phyloP scores from a whole-genome alignment of 2,888 invertebrate species.

The Troilus luridus region DNA sequence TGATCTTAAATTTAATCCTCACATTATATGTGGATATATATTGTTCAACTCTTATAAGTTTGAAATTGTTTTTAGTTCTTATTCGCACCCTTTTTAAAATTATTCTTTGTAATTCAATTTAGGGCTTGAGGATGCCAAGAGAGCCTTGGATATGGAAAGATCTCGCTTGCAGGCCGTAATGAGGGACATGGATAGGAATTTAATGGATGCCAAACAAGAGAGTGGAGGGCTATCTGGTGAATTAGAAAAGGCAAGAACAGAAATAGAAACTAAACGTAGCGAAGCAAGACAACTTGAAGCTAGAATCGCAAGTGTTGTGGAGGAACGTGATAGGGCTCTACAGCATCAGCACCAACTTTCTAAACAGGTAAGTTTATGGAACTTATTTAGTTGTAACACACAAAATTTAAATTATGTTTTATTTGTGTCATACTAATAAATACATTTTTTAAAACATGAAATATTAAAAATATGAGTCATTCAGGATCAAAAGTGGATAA shows the following conservation, averaged over 20 bases:
- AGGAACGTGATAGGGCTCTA: conserved; percentile 83
- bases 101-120: conserved; percentile 45
- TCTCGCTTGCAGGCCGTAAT: conserved; percentile 76
- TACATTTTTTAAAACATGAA: no score
- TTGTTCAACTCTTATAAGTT: no score
- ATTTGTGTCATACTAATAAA: neutral
- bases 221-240: conserved; percentile 65
- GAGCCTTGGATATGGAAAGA: conserved; percentile 82
- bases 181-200: conserved; percentile 66
- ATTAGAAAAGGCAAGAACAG: conserved; percentile 63
- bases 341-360: conserved; percentile 82
- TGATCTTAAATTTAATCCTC: no score
- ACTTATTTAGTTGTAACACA: neutral
- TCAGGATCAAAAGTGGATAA: no score
- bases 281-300: conserved; percentile 81
- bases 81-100: neutral
- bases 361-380: conserved; percentile 74
- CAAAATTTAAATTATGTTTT: neutral
- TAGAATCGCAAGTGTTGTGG: conserved; percentile 79
- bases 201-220: conserved; percentile 64
- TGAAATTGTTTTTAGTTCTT: no score
- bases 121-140: conserved; percentile 85
- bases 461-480: no score
- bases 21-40: no score
- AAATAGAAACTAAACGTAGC: conserved; percentile 62